A percentile compares a stretch with the other conserved stretches of the same genome.
These are phyloP conservation scores for Xyrauchen texanus DNA, from an alignment of 2,113 vertebrate species.

Conservation along the genomic window DNA sequence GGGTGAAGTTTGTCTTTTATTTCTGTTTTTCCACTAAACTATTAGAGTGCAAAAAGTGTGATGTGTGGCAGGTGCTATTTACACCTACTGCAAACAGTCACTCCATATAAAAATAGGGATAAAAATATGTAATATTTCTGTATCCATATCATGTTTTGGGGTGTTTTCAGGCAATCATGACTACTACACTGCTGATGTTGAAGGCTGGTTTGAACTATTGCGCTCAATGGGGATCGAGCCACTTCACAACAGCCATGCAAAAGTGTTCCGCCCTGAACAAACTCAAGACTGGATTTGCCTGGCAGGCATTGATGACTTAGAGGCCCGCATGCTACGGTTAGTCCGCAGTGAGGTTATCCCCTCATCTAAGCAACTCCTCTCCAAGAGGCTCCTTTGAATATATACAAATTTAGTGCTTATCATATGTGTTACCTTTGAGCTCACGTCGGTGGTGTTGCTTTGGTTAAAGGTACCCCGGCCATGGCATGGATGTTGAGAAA, in stretches of 20 bases:
- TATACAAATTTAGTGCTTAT: slow-evolving; percentile 7
- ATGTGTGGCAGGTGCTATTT: too few relatives aligned
- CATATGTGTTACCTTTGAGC: not conserved
- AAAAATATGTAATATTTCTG: too few relatives aligned
- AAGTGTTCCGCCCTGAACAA: slow-evolving; percentile 57
- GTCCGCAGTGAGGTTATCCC: not conserved
- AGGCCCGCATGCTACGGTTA: slow-evolving; percentile 73
- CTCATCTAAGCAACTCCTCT: not conserved
- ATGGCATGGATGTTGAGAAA: slow-evolving; percentile 80
- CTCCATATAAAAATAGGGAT: too few relatives aligned
- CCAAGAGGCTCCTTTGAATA: slow-evolving; percentile 7
- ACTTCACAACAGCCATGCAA: slow-evolving; percentile 78
- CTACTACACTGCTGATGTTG: slow-evolving; percentile 82
- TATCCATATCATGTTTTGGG: not conserved
- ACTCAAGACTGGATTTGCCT: slow-evolving; percentile 76
- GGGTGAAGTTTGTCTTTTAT: too few relatives aligned
- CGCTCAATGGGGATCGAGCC: slow-evolving; percentile 69
- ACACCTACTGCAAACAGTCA: too few relatives aligned
- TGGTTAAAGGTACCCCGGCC: slow-evolving; percentile 65
- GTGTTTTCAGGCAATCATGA: slow-evolving; percentile 76
- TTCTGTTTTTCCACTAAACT: too few relatives aligned
- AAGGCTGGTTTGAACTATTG: slow-evolving; percentile 78
- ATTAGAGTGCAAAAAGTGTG: too few relatives aligned
- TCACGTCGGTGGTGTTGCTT: not conserved
- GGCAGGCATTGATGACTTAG: slow-evolving; percentile 82